Conservation (phyloP, 2,113 vertebrate genomes). For the Poeciliopsis occidentalis region DNA sequence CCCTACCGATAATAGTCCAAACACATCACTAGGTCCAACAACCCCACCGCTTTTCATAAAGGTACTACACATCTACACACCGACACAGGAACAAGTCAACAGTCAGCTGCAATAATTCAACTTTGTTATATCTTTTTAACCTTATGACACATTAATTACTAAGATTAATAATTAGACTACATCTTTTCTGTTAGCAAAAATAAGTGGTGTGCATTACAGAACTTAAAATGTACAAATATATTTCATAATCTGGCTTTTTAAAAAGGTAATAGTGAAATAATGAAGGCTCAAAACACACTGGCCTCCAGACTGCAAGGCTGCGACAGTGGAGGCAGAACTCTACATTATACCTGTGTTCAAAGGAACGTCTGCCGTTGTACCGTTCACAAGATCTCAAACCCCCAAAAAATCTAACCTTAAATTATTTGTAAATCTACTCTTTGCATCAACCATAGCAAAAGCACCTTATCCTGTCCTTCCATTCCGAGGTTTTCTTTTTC, state of each 20-base stretch:
- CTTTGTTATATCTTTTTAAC: conserved; percentile 60
- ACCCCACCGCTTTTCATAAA: conserved; percentile 60
- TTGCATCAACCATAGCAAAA: conserved; percentile 7
- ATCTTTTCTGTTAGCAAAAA: conserved; percentile 80
- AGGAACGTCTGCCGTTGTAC: conserved; percentile 38
- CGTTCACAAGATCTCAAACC: conserved; percentile 25
- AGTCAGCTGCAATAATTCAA: conserved; percentile 76
- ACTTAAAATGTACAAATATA: conserved; percentile 89
- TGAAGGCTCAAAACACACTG: conserved; percentile 59
- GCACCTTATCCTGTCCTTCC: conserved; percentile 25
- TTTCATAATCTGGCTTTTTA: conserved; percentile 84
- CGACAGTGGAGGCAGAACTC: conserved; percentile 41
- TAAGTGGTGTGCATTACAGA: conserved; percentile 85
- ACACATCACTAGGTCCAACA: conserved; percentile 60
- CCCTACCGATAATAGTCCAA: conserved; percentile 64
- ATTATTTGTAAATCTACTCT: conserved; percentile 13
- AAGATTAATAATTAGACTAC: conserved; percentile 74
- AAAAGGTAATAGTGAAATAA: conserved; percentile 79
- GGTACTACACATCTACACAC: conserved; percentile 59
- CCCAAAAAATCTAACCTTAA: conserved; percentile 4
- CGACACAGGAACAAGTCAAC: conserved; percentile 72
- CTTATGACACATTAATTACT: conserved; percentile 70
- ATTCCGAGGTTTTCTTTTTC: conserved; percentile 25
- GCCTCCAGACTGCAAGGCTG: conserved; percentile 41
- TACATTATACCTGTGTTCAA: conserved; percentile 6